These are phyloP conservation scores for Pyrochroa serraticornis DNA, from an alignment of 2,888 invertebrate genomes.

Conservation along the genomic window DNA sequence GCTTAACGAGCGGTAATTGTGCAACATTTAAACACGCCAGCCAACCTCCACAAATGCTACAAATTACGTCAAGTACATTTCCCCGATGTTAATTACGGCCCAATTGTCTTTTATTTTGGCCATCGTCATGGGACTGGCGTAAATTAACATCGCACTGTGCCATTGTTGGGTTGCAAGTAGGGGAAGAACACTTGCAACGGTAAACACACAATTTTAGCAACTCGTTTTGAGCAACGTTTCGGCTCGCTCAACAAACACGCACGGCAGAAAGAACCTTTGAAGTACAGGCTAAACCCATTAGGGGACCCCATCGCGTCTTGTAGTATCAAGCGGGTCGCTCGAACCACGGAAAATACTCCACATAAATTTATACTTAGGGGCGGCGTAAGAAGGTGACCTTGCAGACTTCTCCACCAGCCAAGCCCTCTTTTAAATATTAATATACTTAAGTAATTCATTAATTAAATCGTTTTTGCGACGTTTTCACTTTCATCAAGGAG, in stretches of 20 bases:
- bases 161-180: too few relatives aligned
- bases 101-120: conserved; percentile 24
- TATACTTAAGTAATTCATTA: too few relatives aligned
- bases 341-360: conserved; percentile 52
- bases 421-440: too few relatives aligned
- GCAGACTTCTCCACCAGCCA: too few relatives aligned
- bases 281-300: conserved; percentile 54
- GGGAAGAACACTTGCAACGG: conserved; percentile 8
- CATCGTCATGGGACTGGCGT: conserved; percentile 18
- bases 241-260: conserved; percentile 39
- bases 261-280: conserved; percentile 49
- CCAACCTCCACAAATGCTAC: conserved; percentile 3
- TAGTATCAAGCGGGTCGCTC: conserved; percentile 50
- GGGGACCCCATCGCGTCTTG: conserved; percentile 51
- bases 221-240: too few relatives aligned
- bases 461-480: too few relatives aligned
- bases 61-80: conserved; percentile 19
- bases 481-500: too few relatives aligned
- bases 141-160: too few relatives aligned
- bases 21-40: too few relatives aligned
- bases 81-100: conserved; percentile 22
- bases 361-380: conserved; percentile 52
- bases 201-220: neutral
- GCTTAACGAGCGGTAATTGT: too few relatives aligned
- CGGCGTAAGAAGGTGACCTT: too few relatives aligned